Percentiles rank a stretch among this genome's conserved stretches.
These are phyloP conservation scores for Suillia variegata DNA, from an alignment of 2,888 invertebrate species.

Conservation along the genomic window DNA sequence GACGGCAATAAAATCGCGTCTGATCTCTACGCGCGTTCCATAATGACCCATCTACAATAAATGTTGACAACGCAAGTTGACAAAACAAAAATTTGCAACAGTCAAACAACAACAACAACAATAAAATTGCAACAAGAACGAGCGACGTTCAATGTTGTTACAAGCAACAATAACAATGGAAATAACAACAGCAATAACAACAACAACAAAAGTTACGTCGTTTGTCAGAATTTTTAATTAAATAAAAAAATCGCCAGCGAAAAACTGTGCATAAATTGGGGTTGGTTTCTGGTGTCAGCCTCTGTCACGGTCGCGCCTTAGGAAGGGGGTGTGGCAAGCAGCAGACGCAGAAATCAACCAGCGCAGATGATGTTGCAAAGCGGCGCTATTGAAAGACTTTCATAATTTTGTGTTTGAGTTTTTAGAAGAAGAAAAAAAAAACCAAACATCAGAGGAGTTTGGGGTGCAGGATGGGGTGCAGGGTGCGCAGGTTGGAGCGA, in stretches of 20 bases:
- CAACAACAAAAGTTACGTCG: not conserved
- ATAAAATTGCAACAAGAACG: conserved; percentile 2
- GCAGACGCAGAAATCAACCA: too few species aligned
- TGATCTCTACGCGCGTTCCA: too few species aligned
- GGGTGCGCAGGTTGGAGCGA: too few species aligned
- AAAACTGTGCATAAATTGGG: not conserved
- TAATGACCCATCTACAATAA: too few species aligned
- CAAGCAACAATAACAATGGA: too few species aligned
- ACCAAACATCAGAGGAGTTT: too few species aligned
- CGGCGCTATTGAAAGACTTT: not conserved
- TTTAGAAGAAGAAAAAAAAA: too few species aligned
- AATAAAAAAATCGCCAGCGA: conserved; percentile 6
- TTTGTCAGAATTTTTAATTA: conserved; percentile 17
- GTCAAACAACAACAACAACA: not conserved
- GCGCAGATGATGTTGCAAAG: not conserved
- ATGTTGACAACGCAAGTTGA: not conserved
- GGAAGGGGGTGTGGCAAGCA: too few species aligned
- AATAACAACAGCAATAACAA: not conserved
- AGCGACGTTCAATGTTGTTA: too few species aligned
- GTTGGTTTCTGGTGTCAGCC: not conserved
- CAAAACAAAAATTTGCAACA: conserved; percentile 12
- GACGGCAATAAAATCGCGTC: not conserved
- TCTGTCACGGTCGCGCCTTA: too few species aligned
- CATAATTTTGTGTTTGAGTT: too few species aligned
- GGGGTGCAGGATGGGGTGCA: too few species aligned